These are phyloP conservation scores for Aplysina aerophoba DNA, from an alignment of 37 sponge, comb jelly and placozoan species.

Conservation along the genomic window DNA sequence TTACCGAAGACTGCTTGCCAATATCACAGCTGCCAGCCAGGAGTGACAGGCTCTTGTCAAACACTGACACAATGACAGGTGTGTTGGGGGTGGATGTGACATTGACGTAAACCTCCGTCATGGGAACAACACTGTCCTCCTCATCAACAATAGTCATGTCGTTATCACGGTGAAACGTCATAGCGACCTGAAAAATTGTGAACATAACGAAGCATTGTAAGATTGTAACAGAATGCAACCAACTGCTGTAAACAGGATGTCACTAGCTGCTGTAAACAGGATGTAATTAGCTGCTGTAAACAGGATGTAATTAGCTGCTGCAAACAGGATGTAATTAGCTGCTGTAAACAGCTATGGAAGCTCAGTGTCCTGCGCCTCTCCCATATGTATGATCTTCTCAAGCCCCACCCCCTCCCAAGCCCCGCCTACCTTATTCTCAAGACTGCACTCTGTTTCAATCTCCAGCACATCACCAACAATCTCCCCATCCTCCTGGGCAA, in stretches of 20 bases:
- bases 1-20: conserved; percentile 20
- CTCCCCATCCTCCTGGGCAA: conserved; percentile 70
- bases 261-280: too few relatives aligned
- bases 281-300: too few relatives aligned
- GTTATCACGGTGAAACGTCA: not conserved
- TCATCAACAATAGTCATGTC: conserved; percentile 16
- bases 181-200: conserved; percentile 22
- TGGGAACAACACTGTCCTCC: conserved; percentile 13
- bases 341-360: not conserved
- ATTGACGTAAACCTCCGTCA: conserved; percentile 23
- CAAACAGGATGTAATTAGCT: too few relatives aligned
- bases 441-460: conserved; percentile 11
- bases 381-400: not conserved
- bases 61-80: conserved; percentile 50
- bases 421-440: not conserved
- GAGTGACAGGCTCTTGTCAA: conserved; percentile 62
- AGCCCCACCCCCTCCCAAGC: not conserved
- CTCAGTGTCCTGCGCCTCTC: not conserved
- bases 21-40: conserved; percentile 55
- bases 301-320: too few relatives aligned
- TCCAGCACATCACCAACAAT: conserved; percentile 61
- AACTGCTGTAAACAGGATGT: too few relatives aligned
- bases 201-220: too few relatives aligned
- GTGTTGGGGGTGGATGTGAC: conserved; percentile 46
- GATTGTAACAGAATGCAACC: too few relatives aligned